These are phyloP conservation scores for Zaprionus lachaisei DNA, from an alignment of 1,140 invertebrate genomes.

Conservation along the genomic window DNA sequence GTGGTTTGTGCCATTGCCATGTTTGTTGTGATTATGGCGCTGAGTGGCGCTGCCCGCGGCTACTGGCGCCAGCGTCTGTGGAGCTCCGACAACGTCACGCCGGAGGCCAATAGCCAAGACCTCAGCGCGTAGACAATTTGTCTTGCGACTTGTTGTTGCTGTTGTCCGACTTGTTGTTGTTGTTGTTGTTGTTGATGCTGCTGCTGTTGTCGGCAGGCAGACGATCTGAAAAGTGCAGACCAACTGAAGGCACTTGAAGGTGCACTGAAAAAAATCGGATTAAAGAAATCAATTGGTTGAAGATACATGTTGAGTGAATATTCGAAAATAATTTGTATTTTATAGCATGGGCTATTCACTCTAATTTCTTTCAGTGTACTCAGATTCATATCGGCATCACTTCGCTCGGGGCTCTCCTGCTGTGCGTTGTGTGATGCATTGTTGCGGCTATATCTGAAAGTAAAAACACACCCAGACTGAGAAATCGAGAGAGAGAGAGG, in stretches of 20 bases:
- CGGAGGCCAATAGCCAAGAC: slow-evolving; percentile 81
- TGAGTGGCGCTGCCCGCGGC: slow-evolving; percentile 69
- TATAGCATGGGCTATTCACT: not conserved
- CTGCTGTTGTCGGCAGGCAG: slow-evolving; percentile 30
- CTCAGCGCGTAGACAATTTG: slow-evolving; percentile 81
- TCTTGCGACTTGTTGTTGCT: slow-evolving; percentile 58
- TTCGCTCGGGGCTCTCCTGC: slow-evolving; percentile 44
- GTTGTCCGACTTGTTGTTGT: slow-evolving; percentile 23
- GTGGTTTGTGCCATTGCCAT: slow-evolving; percentile 51
- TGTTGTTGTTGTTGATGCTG: slow-evolving; percentile 40
- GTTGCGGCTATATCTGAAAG: slow-evolving; percentile 41
- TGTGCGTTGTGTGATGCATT: slow-evolving; percentile 34
- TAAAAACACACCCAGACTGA: slow-evolving; percentile 29
- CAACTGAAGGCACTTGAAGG: slow-evolving; percentile 31
- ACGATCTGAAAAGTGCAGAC: slow-evolving; percentile 37
- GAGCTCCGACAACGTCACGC: slow-evolving; percentile 70
- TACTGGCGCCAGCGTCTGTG: slow-evolving; percentile 54
- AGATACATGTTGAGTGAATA: not conserved
- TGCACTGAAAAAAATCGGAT: slow-evolving; percentile 5
- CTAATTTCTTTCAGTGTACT: slow-evolving; percentile 19
- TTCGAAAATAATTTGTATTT: not conserved
- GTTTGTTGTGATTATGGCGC: slow-evolving; percentile 62
- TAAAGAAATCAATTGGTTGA: not conserved
- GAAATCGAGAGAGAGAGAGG: not conserved
- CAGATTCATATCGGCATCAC: slow-evolving; percentile 26